Percentiles rank a stretch among this genome's conserved stretches.
Evolutionary conservation across 2,797 vertebrate genomes (phyloP).

Genomic region (Melanotaenia parkinsoni): DNA sequence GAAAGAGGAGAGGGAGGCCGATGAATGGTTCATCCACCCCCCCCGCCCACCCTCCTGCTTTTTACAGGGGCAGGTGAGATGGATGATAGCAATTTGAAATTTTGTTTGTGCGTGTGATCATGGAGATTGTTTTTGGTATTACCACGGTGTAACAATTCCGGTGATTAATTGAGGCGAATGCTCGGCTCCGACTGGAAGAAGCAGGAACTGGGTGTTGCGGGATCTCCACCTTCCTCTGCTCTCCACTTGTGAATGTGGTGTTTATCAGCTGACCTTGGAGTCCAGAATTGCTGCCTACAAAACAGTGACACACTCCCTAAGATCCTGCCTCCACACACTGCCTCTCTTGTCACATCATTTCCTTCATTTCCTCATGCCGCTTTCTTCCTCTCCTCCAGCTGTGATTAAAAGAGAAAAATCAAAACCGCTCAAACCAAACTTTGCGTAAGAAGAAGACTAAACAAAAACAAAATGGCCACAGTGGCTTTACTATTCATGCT

Average conservation of each 20-base stretch:
- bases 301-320: slow-evolving; percentile 43
- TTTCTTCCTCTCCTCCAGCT: slow-evolving; percentile 66
- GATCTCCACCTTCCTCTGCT: slow-evolving; percentile 37
- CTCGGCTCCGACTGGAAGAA: slow-evolving; percentile 45
- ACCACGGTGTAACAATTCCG: slow-evolving; percentile 74
- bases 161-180: slow-evolving; percentile 78
- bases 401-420: slow-evolving; percentile 72
- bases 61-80: slow-evolving; percentile 79
- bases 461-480: slow-evolving; percentile 74
- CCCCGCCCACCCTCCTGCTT: slow-evolving; percentile 26
- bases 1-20: slow-evolving; percentile 37
- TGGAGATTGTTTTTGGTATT: slow-evolving; percentile 83
- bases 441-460: slow-evolving; percentile 52
- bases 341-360: slow-evolving; percentile 62
- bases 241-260: slow-evolving; percentile 60
- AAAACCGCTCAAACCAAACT: slow-evolving; percentile 53
- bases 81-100: slow-evolving; percentile 84
- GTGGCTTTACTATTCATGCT: slow-evolving; percentile 54
- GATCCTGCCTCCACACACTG: slow-evolving; percentile 61
- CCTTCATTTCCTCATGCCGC: slow-evolving; percentile 64
- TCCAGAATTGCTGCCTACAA: slow-evolving; percentile 50
- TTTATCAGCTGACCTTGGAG: slow-evolving; percentile 74
- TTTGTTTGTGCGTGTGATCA: slow-evolving; percentile 84
- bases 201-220: slow-evolving; percentile 22
- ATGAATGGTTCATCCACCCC: slow-evolving; percentile 35